Evolutionary conservation across 2,113 vertebrate species (phyloP).

Genomic region (Lepisosteus oculatus): DNA sequence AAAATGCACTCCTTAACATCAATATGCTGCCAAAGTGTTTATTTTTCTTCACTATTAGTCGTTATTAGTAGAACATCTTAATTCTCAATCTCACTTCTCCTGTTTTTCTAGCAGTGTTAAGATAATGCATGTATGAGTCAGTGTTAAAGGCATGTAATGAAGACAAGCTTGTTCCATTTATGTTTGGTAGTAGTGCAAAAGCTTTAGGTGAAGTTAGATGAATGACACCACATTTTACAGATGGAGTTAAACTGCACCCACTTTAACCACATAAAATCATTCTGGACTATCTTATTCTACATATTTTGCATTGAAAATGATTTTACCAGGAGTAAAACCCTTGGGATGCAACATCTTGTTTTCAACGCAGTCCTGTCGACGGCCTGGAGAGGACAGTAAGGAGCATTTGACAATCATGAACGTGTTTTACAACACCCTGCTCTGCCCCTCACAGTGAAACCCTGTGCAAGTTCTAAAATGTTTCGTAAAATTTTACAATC

Average conservation of each 20-base stretch:
- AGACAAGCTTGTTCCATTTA: no score
- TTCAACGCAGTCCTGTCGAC: conserved; percentile 63
- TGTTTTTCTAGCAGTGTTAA: no score
- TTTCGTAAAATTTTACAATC: no score
- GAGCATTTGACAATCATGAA: conserved; percentile 25
- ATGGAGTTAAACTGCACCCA: not conserved
- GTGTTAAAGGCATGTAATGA: no score
- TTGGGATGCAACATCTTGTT: conserved; percentile 67
- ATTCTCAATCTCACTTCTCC: no score
- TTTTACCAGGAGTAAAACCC: conserved; percentile 67
- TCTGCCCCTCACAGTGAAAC: not conserved
- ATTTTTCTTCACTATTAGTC: no score
- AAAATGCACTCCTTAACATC: no score
- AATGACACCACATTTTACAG: conserved; percentile 3
- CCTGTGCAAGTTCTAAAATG: no score
- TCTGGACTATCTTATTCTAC: conserved; percentile 19
- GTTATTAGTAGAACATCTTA: no score
- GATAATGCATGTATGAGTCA: no score
- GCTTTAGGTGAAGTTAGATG: not conserved
- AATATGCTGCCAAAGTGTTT: no score
- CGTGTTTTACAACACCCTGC: no score
- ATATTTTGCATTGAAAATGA: conserved; percentile 9
- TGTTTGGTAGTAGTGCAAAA: not conserved
- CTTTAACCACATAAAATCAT: not conserved
- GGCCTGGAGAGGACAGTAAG: conserved; percentile 54